A percentile compares a stretch with the other conserved stretches of the same genome.
Evolutionary conservation across 1,140 invertebrate genomes (phyloP).

Genomic region (Hestina assimilis): DNA sequence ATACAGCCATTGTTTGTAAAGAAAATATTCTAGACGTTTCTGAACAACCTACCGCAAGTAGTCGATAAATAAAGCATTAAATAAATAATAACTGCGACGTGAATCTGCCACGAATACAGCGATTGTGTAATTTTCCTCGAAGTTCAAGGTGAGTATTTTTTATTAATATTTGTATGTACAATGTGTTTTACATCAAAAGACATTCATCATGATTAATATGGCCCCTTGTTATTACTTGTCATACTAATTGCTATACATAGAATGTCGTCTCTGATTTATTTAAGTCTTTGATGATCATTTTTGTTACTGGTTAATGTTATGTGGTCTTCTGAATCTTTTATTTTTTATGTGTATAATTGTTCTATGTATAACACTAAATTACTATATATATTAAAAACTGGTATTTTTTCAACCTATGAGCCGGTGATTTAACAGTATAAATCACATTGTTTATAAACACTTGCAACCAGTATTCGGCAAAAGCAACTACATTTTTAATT

Average conservation of each 20-base stretch:
- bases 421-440: no score
- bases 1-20: background rate
- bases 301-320: no score
- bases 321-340: no score
- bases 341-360: no score
- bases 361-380: no score
- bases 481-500: no score
- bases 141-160: slow-evolving; percentile 22
- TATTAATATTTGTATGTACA: slow-evolving; percentile 3
- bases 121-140: slow-evolving; percentile 20
- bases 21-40: slow-evolving; percentile 5
- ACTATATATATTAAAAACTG: no score
- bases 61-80: slow-evolving; percentile 11
- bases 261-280: no score
- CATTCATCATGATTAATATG: slow-evolving; percentile 2
- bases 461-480: no score
- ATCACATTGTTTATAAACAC: no score
- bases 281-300: no score
- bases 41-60: background rate
- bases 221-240: background rate
- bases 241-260: background rate
- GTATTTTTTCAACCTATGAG: no score
- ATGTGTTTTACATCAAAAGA: background rate
- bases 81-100: slow-evolving; percentile 16
- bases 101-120: slow-evolving; percentile 1